Percentiles rank a stretch among this genome's conserved stretches.
phyloP scores from a whole-genome alignment of 2,888 invertebrate genomes.

The Metellina segmentata region DNA sequence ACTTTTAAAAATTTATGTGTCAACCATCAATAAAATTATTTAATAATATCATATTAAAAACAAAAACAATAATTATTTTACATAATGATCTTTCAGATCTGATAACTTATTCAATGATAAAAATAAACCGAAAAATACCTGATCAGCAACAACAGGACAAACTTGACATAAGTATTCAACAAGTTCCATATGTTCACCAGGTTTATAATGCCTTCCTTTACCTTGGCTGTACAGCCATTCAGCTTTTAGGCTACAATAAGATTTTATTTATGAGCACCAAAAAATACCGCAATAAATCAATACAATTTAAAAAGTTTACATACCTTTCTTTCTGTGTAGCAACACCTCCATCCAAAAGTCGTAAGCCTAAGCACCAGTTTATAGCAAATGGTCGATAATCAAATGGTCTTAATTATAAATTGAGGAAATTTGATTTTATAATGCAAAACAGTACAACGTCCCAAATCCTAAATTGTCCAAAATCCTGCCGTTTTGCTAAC shows the following conservation, averaged over 20 bases:
- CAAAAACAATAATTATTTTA: no score
- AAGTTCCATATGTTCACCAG: constrained; percentile 90
- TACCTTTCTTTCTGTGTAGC: constrained; percentile 95
- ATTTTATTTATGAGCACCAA: not conserved
- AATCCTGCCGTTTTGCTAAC: no score
- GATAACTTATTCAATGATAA: no score
- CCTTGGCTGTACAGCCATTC: constrained; percentile 98
- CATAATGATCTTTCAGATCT: no score
- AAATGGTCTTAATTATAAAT: constrained; percentile 81
- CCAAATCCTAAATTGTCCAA: no score
- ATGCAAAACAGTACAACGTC: no score
- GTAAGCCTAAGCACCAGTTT: constrained; percentile 95
- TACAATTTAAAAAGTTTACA: constrained; percentile 74
- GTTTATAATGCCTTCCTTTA: constrained; percentile 91
- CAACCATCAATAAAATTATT: no score
- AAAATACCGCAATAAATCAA: constrained; percentile 10
- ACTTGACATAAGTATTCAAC: constrained; percentile 91
- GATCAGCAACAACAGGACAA: constrained; percentile 84
- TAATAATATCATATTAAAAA: no score
- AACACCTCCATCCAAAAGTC: constrained; percentile 92
- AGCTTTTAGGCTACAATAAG: constrained; percentile 86
- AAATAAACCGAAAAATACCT: constrained; percentile 23
- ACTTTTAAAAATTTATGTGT: no score
- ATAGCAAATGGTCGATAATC: constrained; percentile 95
- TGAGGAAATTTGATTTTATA: constrained; percentile 11